Evolutionary conservation across 2,888 invertebrate genomes (phyloP), one percentile per base, ranked within the genome.

Genomic region (Leptura quadrifasciata): DNA sequence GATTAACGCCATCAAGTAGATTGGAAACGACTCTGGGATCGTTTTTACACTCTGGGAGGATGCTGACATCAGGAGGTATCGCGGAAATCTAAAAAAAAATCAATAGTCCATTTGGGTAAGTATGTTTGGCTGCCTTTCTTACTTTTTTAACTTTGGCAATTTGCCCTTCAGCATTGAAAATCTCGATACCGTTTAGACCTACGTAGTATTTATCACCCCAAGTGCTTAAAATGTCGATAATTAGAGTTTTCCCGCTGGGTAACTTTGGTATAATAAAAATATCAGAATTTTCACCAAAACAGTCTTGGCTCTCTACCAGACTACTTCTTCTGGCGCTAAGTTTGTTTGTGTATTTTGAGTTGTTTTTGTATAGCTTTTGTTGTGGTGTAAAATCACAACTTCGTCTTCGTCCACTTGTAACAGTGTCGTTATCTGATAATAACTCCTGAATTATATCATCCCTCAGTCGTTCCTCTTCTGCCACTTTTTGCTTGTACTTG

Each of bases 141-240:
- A 95, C 95, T 91, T 93, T 92, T 85, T 92, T 90, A 74, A 94
- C 90, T 65, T 87, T 85, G 1, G 93, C 91, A 39, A 90, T 89
- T 78, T 91, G 90, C 10, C 95, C 95, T 67, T 90, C 89, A 17
- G 90, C 89, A 77, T 93, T 92, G 86, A 95, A 96, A 77, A 95
- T 88, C 87, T 96, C 95, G 70, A 96, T 91, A 2, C 95, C 95
- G 85, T 95, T 95, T 72, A 96, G 88, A 0, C 95, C 96, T 15
- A 96, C 93, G 82, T 94, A 93, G 88, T 94, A 93, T 81, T 92
- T 92, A 86, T 96, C 96, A 9, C 95, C 96, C 96, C 96, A 96
- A 35, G 95, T 95, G 18, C 91, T 91, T 74, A 91, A 89, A 80
- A 96, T 94, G 86, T 94, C 93, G 71, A 96, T 89, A 79, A 92